Conservation (phyloP, 2,113 vertebrate species). For the Lampris incognitus region DNA sequence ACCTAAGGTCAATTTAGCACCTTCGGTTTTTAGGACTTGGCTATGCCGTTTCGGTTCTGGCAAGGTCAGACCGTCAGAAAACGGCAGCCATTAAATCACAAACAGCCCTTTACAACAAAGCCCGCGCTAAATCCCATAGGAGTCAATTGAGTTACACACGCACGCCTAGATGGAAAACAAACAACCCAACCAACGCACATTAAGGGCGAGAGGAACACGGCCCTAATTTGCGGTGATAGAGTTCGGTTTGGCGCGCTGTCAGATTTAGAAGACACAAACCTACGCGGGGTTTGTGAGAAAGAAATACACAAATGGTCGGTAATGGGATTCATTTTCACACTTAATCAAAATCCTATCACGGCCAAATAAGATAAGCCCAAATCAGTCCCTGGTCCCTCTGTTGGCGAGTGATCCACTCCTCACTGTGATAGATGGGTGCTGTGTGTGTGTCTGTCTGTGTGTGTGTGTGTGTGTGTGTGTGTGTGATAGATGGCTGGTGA, state of each 20-base stretch:
- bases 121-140: slow-evolving; percentile 21
- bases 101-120: slow-evolving; percentile 31
- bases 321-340: slow-evolving; percentile 76
- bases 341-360: slow-evolving; percentile 74
- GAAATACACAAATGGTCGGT: slow-evolving; percentile 69
- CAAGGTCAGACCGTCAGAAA: slow-evolving; percentile 56
- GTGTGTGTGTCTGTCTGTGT: slow-evolving; percentile 45
- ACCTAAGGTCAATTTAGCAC: slow-evolving; percentile 28
- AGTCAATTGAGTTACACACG: slow-evolving; percentile 59
- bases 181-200: slow-evolving; percentile 38
- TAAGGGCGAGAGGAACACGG: slow-evolving; percentile 35
- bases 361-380: slow-evolving; percentile 73
- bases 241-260: slow-evolving; percentile 62
- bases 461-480: slow-evolving; percentile 37
- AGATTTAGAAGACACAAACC: slow-evolving; percentile 58
- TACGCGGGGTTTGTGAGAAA: slow-evolving; percentile 54
- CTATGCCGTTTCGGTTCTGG: slow-evolving; percentile 40
- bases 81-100: slow-evolving; percentile 47
- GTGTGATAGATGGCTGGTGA: slow-evolving; percentile 83
- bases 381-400: slow-evolving; percentile 40
- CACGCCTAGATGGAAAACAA: slow-evolving; percentile 61
- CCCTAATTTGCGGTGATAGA: slow-evolving; percentile 59
- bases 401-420: slow-evolving; percentile 60
- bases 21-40: slow-evolving; percentile 28
- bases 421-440: slow-evolving; percentile 67